These are phyloP conservation scores for Champsocephalus esox DNA, from an alignment of 2,797 vertebrate species.

Conservation along the genomic window DNA sequence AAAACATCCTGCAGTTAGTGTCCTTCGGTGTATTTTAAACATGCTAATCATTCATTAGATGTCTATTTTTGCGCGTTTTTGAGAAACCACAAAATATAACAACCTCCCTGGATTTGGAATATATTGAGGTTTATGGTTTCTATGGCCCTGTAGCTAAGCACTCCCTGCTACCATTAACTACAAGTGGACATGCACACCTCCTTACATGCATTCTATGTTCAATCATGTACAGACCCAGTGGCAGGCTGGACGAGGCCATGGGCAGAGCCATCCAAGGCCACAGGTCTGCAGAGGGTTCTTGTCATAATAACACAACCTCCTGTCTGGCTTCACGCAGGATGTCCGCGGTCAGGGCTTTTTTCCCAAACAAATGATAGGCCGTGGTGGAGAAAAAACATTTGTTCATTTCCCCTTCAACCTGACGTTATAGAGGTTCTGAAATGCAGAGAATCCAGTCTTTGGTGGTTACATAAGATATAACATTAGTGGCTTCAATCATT, in stretches of 20 bases:
- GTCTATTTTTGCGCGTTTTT: constrained; percentile 23
- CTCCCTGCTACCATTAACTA: constrained; percentile 60
- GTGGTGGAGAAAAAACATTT: constrained; percentile 6
- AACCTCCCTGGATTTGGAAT: constrained; percentile 45
- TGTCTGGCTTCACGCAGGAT: constrained; percentile 60
- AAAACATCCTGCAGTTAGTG: constrained; percentile 38
- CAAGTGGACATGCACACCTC: constrained; percentile 13
- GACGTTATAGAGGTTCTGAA: constrained; percentile 2
- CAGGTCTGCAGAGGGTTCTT: constrained; percentile 53
- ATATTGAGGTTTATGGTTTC: constrained; percentile 59
- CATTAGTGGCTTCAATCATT: neutral
- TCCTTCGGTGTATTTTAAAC: constrained; percentile 45
- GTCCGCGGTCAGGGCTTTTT: constrained; percentile 40
- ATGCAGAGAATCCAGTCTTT: constrained; percentile 6
- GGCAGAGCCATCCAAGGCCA: constrained; percentile 53
- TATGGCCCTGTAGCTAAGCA: constrained; percentile 46
- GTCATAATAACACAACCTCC: constrained; percentile 64
- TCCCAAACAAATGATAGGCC: constrained; percentile 34
- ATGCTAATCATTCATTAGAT: constrained; percentile 46
- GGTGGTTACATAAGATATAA: neutral
- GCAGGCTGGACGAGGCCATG: constrained; percentile 65
- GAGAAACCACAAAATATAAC: constrained; percentile 44
- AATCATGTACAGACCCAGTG: constrained; percentile 40
- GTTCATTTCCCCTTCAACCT: constrained; percentile 2
- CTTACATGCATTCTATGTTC: neutral